phyloP scores from a whole-genome alignment of 2,797 vertebrate genomes.

The Mycteria americana region DNA sequence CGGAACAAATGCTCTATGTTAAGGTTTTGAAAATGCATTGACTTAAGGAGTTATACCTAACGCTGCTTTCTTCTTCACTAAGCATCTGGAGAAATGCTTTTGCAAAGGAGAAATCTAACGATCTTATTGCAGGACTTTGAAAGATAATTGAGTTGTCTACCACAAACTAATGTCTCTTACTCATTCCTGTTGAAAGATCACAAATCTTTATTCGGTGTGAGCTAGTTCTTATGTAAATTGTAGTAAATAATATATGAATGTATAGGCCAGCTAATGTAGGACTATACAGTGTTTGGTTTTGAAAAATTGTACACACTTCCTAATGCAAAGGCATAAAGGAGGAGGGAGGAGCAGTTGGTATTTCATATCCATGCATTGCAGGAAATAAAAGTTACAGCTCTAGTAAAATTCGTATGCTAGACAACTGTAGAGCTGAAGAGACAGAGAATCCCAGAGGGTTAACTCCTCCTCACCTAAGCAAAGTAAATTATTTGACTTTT shows the following conservation, averaged over 20 bases:
- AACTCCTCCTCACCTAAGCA: constrained; percentile 68
- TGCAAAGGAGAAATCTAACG: not conserved
- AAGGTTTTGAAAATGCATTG: not conserved
- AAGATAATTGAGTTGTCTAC: constrained; percentile 25
- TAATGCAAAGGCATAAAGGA: not conserved
- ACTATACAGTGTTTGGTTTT: not conserved
- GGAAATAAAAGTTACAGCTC: constrained; percentile 60
- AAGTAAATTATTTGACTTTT: constrained; percentile 71
- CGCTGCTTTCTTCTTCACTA: not conserved
- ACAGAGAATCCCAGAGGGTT: constrained; percentile 62
- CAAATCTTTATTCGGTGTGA: constrained; percentile 4
- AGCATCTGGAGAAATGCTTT: not conserved
- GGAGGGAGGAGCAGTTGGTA: constrained; percentile 6
- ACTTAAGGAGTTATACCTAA: not conserved
- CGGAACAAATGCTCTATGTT: not conserved
- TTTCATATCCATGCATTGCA: constrained; percentile 34
- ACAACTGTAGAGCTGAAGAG: constrained; percentile 56
- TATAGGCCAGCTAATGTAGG: not conserved
- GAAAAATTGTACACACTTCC: not conserved
- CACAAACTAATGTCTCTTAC: not conserved
- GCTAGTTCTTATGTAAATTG: not conserved
- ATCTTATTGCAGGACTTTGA: not conserved
- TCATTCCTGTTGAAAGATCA: constrained; percentile 3
- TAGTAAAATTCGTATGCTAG: constrained; percentile 64
- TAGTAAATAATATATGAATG: constrained; percentile 1